Conservation (phyloP, 2,797 vertebrate genomes). For the Sciurus vulgaris region DNA sequence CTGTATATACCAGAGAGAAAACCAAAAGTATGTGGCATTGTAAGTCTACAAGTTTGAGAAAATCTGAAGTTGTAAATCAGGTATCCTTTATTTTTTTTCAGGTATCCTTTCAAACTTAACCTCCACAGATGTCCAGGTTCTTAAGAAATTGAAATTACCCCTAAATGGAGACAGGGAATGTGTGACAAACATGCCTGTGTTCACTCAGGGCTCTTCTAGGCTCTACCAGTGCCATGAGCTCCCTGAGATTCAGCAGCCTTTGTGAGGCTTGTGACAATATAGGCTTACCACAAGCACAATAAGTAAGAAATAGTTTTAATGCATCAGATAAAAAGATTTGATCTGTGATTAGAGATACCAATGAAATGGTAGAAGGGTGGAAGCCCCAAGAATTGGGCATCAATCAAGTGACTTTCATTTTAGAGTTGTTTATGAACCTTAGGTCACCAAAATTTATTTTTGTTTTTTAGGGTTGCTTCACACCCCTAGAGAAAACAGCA, state of each 20-base stretch:
- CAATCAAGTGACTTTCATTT: neutral
- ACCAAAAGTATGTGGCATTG: neutral
- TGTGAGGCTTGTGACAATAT: neutral
- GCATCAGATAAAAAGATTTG: slow-evolving; percentile 6
- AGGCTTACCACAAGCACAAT: slow-evolving; percentile 5
- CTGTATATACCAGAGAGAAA: neutral
- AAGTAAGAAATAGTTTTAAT: neutral
- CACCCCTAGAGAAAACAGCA: neutral
- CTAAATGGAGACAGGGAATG: neutral
- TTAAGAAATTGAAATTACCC: slow-evolving; percentile 47
- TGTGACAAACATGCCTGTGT: neutral
- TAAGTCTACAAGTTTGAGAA: slow-evolving; percentile 23
- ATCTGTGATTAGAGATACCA: neutral
- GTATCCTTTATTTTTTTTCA: neutral
- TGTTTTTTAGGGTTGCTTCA: neutral
- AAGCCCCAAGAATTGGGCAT: neutral
- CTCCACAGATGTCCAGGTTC: neutral
- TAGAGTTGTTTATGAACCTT: neutral
- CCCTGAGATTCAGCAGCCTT: neutral
- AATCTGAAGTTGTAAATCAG: slow-evolving; percentile 34
- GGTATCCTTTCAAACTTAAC: slow-evolving; percentile 13
- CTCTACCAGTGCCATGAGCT: neutral
- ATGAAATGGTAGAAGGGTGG: neutral
- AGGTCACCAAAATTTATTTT: slow-evolving; percentile 22
- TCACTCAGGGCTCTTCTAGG: neutral